Evolutionary conservation across 2,113 vertebrate species (phyloP), one percentile per base, ranked within the genome.

Genomic region (Gracilinanus agilis): DNA sequence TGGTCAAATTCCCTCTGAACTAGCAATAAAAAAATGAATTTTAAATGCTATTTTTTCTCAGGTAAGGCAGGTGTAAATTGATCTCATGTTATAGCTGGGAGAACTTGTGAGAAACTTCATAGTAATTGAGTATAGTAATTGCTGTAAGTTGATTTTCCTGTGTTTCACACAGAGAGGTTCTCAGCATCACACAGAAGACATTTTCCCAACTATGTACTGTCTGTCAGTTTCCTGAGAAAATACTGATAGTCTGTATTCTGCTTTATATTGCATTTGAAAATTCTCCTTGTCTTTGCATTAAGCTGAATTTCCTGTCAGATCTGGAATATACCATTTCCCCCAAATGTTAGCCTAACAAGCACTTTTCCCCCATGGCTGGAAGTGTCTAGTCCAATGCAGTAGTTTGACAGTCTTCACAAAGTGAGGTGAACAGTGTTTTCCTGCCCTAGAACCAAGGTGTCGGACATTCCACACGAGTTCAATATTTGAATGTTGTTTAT

Each of bases 341-440:
- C 99, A 99, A 88, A 99, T 94, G 0, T 99, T 99, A 24, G 98
- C 93, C 23, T 99, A 99, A 7, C 99, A 99, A 24, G 99, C 99
- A 44, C 99, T 98, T 97, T 99, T 98, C 92, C 99, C 99, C 99
- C 99, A 99, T 0, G 99, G 99, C 96, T 99, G 99, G 97, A 99
- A 99, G 96, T 99, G 99, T 96, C 99, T 99, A 2, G 99, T 99
- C 99, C 99, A 99, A 2, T 99, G 99, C 89, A 99, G 99, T 93
- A 99, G 98, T 97, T 99, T 99, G 95, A 99, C 99, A 96, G 99
- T 99, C 97, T 99, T 99, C 96, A 99, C 98, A 98, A 99, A 99
- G 98, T 99, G 99, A 44, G 98, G 96, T 5, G 99, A 99, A 94
- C 99, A 99, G 61, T 99, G 99, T 97, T 99, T 99, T 95, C 99